Base-by-base conservation (phyloP, 2,888 invertebrate genomes). In the Microchrysa polita region DNA sequence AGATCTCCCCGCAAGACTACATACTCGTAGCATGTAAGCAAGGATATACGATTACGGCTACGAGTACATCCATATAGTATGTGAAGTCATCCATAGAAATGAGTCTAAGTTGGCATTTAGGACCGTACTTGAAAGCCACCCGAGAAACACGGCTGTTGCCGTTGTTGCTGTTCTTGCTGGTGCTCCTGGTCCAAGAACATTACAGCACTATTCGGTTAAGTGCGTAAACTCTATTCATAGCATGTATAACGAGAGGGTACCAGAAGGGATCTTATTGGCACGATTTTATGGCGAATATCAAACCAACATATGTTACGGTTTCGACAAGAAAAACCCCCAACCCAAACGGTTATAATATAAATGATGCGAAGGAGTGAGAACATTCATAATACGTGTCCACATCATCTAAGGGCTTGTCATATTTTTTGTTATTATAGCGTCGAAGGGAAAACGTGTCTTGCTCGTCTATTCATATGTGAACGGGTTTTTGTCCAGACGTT, bases 211-310 rank as follows among this genome's bases (percentile, higher is more conserved):
- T 48, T 48, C 48, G 2, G 48, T 48, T 48, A 48, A 48, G 48
- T 48, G 48, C 48, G 48, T 48, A 48, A 48, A 48, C 48, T n/a
- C 48, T 48, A 48, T 48, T 48, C 48, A 48, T 48, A n/a, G 48
- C 16, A 12, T 7, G 48, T 48, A 48, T 10, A n/a, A n/a, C n/a
- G n/a, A n/a, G 27, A 34, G 27, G 4, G 48, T 48, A 48, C 48
- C 4, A n/a, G 48, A 48, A 48, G 48, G 48, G 48, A 48, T 48
- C 48, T 12, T 48, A 48, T 48, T 48, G 27, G 27, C 48, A 12
- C 16, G n/a, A n/a, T 48, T 48, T 48, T 48, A 48, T 48, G 48
- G 48, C 27, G 48, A 48, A 48, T 48, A 10, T 48, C 48, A 48
- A n/a, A 34, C 14, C 5, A 48, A 10, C 48, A 48, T 48, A 48